Evolutionary conservation across 2,797 vertebrate species (phyloP).

Genomic region (Acanthurus leucopareius): DNA sequence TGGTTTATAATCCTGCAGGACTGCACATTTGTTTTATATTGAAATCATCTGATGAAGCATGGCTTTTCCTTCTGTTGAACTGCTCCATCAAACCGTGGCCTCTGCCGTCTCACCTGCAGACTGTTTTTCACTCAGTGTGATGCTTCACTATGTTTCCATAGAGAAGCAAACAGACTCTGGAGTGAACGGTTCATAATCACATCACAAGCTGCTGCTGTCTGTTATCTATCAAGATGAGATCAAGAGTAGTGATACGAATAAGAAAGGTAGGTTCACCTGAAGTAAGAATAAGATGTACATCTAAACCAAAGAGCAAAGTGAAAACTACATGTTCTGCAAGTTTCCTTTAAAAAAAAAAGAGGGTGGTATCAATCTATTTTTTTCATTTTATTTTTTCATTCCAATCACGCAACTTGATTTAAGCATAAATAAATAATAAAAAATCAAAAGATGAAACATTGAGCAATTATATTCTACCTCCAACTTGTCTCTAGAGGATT

Average conservation of each 20-base stretch:
- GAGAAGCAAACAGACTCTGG: slow-evolving; percentile 63
- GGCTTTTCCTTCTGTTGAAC: slow-evolving; percentile 23
- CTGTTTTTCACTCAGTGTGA: slow-evolving; percentile 62
- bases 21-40: neutral
- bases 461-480: slow-evolving; percentile 8
- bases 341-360: neutral
- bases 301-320: neutral
- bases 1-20: neutral
- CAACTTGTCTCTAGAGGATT: slow-evolving; percentile 54
- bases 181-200: slow-evolving; percentile 64
- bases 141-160: slow-evolving; percentile 54
- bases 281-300: neutral
- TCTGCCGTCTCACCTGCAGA: slow-evolving; percentile 62
- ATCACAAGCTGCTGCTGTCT: slow-evolving; percentile 53
- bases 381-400: neutral
- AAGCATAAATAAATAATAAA: slow-evolving; percentile 4
- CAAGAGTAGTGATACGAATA: slow-evolving; percentile 23
- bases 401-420: neutral
- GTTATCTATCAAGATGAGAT: slow-evolving; percentile 59
- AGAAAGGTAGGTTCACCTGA: neutral
- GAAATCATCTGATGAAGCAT: slow-evolving; percentile 26
- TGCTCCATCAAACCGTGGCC: slow-evolving; percentile 49
- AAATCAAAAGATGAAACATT: neutral
- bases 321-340: neutral
- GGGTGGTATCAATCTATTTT: neutral